Evolutionary conservation across 1,140 invertebrate genomes (phyloP), one percentile per base, ranked within the genome.

Genomic region (Dendrolimus punctatus): DNA sequence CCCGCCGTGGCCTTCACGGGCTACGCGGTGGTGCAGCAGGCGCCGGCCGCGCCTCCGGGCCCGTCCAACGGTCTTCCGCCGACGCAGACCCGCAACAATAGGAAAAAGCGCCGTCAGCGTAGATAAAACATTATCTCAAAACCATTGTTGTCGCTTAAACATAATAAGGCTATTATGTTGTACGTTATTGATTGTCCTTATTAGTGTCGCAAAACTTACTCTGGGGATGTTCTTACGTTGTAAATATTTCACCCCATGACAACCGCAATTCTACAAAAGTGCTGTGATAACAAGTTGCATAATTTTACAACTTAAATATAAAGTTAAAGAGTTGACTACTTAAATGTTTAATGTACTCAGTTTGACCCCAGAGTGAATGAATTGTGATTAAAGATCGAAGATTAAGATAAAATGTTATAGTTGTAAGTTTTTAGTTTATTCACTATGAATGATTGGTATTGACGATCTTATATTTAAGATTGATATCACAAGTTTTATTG

Each of bases 251-350:
- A 60, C 63, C 58, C 65, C 64, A 67, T 66, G 66, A 75, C 74
- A 66, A 73, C 62, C 51, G 65, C 71, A 75, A 77, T 76, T 71
- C 70, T 76, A 71, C 62, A 61, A 23, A 23, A 82, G 73, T 79
- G 76, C 80, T 83, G 80, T 83, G 80, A 83, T 38, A 67, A 55
- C 50, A 64, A 71, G 59, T 62, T 67, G 68, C 58, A 64, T 70
- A 62, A 67, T 67, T 52, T 60, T 73, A 69, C 61, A 51, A 60
- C 52, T 38, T 62, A 63, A 62, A 64, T 71, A 52, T 64, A 57
- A 52, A 51, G 6, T 40, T 39, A 5, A 40, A 53, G 44, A 58
- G 49, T 63, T 58, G 48, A 55, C 60, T 51, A 55, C 51, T 40
- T 61, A 60, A 62, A 70, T 68, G 49, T 68, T 49, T 56, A 68